Evolutionary conservation across 1,140 invertebrate genomes (phyloP), one percentile per base, ranked within the genome.

Genomic region (Pogonus chalceus): DNA sequence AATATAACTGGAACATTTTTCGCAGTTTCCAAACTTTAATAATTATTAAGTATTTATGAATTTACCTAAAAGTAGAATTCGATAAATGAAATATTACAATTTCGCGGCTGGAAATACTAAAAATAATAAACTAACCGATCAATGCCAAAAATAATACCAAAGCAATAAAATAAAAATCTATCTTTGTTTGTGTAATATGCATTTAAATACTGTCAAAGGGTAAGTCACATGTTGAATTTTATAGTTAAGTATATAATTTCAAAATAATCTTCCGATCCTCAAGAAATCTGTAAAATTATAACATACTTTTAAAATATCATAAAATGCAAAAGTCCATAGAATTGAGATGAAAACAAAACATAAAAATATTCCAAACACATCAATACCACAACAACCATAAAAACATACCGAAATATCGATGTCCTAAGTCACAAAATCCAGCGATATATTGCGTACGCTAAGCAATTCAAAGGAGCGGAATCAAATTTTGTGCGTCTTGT

Each of bases 381-480:
- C 26, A 31, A 4, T 7, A 31, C 4, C 26, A 4, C 26, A 31
- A 7, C 4, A 31, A 31, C 14, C 4, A 31, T 31, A 31, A 31
- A 7, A 14, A 14, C 14, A 31, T 31, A 31, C 26, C 4, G 14
- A 31, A 31, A 31, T 14, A 31, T 31, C 4, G 26, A 4, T 18
- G 37, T 12, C 9, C 3, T 12, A 43, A 18, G 37, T 18, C 9
- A 12, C 18, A 43, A 43, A 43, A 43, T 43, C 9, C 37, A 12
- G 18, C 18, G 4, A 43, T 12, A 12, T 43, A 43, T 43, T 43
- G 37, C 37, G 9, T 12, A 9, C 18, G 37, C 37, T 18, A 43
- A 43, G 37, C 37, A 43, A 43, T 43, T 43, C 37, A 43, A 43
- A 43, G 37, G 18, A 43, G 37, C 18, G 18, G 18, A 43, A 9